Evolutionary conservation across 2,888 invertebrate species (phyloP), one percentile per base, ranked within the genome.

Genomic region (Archips crataeganus): DNA sequence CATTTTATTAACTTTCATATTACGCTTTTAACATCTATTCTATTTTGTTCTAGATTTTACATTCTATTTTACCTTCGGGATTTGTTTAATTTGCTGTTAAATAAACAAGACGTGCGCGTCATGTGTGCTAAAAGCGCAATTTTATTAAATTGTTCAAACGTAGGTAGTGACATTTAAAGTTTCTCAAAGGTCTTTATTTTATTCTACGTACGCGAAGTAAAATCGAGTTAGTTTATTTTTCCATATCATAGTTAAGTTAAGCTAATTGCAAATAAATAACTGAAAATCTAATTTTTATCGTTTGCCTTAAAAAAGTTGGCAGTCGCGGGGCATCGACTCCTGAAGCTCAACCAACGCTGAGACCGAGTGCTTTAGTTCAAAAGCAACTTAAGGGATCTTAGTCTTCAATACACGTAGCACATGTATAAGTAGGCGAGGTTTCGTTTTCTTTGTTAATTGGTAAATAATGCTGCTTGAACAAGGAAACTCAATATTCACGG

Each of bases 1-100:
- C 61, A 62, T 5, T 75, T 70, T 70, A 67, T 47, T 57, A 36
- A 42, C 39, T 32, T 32, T 59, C 51, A 11, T 61, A 42, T 11
- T 57, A 11, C 11, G 32, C 32, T 57, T 11, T 57, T 32, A 57
- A 11, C 32, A 32, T 57, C 10, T 3, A 11, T 57, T 11, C 32
- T 54, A 11, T 4, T 11, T 32, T 54, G 23, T 54, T 54, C 51
- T 15, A 15, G 9, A 32, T 57, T 57, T 34, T 1, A 57, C 2
- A 57, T 57, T 10, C n/a, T 54, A 23, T 23, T 23, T 54, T 23
- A 39, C 39, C 4, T 6, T 39, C 39, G 39, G 5, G 4, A 5
- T 39, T 39, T 39, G 5, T 39, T 6, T 39, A 39, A 39, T 39
- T 39, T 39, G 6, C 39, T 39, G 6, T 5, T 39, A 5, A 39